Conservation (phyloP, 1,140 invertebrate genomes). For the Hycleus cichorii region DNA sequence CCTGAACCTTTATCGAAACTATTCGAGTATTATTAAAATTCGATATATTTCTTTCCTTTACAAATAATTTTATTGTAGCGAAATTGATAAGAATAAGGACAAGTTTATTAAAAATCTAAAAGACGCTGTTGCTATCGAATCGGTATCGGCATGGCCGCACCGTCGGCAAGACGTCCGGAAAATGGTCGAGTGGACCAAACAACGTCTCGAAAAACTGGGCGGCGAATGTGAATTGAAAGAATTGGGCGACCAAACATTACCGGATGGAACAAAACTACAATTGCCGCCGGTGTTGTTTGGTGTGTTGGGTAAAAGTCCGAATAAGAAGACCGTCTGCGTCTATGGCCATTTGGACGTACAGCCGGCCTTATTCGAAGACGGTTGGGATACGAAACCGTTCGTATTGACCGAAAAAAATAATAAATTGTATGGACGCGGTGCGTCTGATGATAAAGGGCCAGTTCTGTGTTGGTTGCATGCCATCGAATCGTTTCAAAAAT, state of each 20-base stretch:
- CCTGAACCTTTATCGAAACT: conserved; percentile 58
- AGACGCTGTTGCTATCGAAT: conserved; percentile 89
- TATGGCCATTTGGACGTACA: conserved; percentile 99
- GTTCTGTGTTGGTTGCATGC: conserved; percentile 92
- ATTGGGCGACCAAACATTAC: conserved; percentile 69
- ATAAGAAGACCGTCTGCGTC: conserved; percentile 86
- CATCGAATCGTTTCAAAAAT: conserved; percentile 78
- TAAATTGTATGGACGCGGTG: conserved; percentile 79
- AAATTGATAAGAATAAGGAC: conserved; percentile 69
- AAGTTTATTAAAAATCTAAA: conserved; percentile 73
- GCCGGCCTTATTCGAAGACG: conserved; percentile 84
- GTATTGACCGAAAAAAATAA: conserved; percentile 78
- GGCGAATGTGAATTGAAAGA: conserved; percentile 68
- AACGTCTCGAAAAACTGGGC: conserved; percentile 68
- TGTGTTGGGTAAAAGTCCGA: conserved; percentile 70
- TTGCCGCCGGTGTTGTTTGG: conserved; percentile 88
- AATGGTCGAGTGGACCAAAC: conserved; percentile 76
- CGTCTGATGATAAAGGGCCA: conserved; percentile 92
- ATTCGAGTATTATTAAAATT: conserved; percentile 46
- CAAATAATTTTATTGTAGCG: conserved; percentile 42
- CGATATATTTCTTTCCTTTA: conserved; percentile 22
- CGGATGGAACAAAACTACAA: conserved; percentile 62
- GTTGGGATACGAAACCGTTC: conserved; percentile 96
- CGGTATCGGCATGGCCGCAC: conserved; percentile 88
- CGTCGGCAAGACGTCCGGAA: conserved; percentile 61